These are phyloP conservation scores for Heliconius ethilla DNA, from an alignment of 2,888 invertebrate genomes.

Conservation along the genomic window DNA sequence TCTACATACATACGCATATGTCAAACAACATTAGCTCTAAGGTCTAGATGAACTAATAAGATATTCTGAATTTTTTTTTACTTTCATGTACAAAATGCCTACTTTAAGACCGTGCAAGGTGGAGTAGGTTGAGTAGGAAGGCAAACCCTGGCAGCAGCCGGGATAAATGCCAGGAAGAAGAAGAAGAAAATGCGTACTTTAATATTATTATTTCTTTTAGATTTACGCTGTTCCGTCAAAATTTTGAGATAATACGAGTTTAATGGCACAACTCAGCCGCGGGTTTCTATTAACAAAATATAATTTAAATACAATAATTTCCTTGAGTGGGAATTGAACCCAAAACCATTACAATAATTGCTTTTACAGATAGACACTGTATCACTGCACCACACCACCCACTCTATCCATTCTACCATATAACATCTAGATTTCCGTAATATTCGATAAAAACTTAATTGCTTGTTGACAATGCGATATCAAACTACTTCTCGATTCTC, in stretches of 20 bases:
- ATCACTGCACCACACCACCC: too few species aligned
- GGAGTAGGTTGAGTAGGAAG: too few species aligned
- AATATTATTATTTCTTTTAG: too few species aligned
- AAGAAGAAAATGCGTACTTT: too few species aligned
- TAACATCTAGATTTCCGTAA: constrained; percentile 14
- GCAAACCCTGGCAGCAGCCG: too few species aligned
- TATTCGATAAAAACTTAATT: constrained; percentile 33
- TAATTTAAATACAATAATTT: constrained; percentile 14
- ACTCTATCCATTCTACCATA: background rate
- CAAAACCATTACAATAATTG: background rate
- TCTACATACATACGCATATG: constrained; percentile 3
- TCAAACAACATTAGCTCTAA: constrained; percentile 26
- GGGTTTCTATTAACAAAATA: background rate
- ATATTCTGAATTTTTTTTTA: background rate
- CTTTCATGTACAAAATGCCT: background rate
- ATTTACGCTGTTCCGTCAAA: too few species aligned
- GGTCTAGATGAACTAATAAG: background rate
- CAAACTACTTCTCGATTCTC: constrained; percentile 52
- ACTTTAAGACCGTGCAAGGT: too few species aligned
- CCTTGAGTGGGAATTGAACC: background rate
- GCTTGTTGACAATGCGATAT: constrained; percentile 51
- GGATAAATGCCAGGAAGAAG: too few species aligned
- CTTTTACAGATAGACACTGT: background rate
- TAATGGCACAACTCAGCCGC: background rate
- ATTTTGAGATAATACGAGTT: background rate